A percentile compares a stretch with the other conserved stretches of the same genome.
phyloP scores from a whole-genome alignment of 2,888 invertebrate genomes.

The Caradrina kadenii region DNA sequence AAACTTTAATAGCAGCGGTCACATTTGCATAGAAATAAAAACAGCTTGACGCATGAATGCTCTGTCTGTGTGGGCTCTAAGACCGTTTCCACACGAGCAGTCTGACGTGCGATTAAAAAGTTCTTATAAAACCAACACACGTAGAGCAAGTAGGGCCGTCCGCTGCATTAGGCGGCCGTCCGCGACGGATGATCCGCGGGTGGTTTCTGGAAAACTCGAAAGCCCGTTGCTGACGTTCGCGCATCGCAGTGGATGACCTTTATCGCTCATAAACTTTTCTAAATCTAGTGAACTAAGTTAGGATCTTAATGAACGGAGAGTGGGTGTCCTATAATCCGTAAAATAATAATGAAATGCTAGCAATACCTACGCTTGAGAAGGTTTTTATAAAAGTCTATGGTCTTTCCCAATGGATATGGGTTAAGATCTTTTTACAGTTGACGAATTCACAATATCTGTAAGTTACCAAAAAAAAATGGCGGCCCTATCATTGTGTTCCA shows the following conservation, averaged over 20 bases:
- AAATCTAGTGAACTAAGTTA: background rate
- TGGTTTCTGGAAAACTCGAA: background rate
- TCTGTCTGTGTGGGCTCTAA: background rate
- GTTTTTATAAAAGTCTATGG: background rate
- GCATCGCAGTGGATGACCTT: background rate
- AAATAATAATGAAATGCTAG: background rate
- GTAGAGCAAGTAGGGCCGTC: background rate
- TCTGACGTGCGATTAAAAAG: background rate
- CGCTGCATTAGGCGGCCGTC: background rate
- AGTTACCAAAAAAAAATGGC: constrained; percentile 73
- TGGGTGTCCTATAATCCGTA: background rate
- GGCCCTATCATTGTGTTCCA: constrained; percentile 75
- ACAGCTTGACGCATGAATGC: too few species aligned
- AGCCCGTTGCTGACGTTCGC: too few species aligned
- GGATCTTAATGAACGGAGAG: background rate
- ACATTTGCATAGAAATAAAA: constrained; percentile 8
- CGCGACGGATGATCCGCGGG: background rate
- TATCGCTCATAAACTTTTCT: background rate
- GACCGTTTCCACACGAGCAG: too few species aligned
- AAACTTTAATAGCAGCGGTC: too few species aligned
- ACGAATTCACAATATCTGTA: constrained; percentile 51
- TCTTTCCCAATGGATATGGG: background rate
- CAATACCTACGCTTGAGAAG: background rate
- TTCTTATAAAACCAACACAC: background rate
- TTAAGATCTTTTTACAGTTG: background rate